Percentiles rank a stretch among this genome's conserved stretches.
These are phyloP conservation scores for Drosophila antonietae DNA, from an alignment of 2,888 invertebrate species.

Conservation along the genomic window DNA sequence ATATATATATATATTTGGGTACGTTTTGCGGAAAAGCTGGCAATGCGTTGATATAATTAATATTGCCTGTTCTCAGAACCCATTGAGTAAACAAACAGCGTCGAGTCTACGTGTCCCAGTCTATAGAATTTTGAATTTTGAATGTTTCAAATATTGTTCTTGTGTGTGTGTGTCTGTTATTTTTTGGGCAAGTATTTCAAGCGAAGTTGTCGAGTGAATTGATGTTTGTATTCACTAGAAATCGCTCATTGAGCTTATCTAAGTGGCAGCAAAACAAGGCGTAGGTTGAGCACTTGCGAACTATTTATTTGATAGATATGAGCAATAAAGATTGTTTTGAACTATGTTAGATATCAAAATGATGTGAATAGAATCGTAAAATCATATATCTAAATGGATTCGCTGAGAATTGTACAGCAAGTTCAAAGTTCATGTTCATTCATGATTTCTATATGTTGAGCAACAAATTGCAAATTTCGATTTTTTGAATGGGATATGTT, in stretches of 20 bases:
- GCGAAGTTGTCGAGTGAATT: slow-evolving; percentile 36
- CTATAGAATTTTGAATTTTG: slow-evolving; percentile 41
- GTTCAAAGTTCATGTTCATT: not conserved
- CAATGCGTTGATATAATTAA: slow-evolving; percentile 63
- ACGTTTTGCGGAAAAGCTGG: slow-evolving; percentile 62
- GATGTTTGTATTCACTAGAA: slow-evolving; percentile 55
- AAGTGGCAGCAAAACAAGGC: not conserved
- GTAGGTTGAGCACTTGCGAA: not conserved
- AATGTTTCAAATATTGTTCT: not conserved
- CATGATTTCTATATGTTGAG: not conserved
- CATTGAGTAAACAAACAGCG: slow-evolving; percentile 54
- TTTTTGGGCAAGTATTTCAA: slow-evolving; percentile 30
- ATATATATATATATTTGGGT: slow-evolving; percentile 10
- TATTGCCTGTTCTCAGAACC: slow-evolving; percentile 68
- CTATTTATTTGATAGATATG: slow-evolving; percentile 2
- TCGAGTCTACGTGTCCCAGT: slow-evolving; percentile 38
- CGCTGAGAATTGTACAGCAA: too few relatives aligned
- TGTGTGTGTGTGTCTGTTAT: not conserved
- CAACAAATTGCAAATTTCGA: not conserved
- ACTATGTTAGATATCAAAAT: not conserved
- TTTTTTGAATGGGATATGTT: too few relatives aligned
- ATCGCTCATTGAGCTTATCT: slow-evolving; percentile 23
- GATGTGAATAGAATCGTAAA: not conserved
- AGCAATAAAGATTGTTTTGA: not conserved
- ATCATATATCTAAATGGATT: too few relatives aligned